These are phyloP conservation scores for Florisuga fusca DNA, from an alignment of 2,797 vertebrate genomes.

Conservation along the genomic window DNA sequence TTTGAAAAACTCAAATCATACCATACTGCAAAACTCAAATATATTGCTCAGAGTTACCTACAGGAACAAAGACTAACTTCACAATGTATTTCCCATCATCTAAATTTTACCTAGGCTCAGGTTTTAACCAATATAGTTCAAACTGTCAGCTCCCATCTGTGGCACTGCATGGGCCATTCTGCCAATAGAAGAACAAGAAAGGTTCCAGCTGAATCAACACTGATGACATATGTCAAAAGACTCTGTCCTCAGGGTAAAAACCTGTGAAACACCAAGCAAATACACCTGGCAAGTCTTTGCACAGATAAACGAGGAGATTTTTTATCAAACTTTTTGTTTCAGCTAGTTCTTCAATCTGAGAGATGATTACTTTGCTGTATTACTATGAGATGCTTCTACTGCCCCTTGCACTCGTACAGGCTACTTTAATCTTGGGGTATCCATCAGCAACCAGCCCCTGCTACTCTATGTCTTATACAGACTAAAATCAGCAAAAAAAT, in stretches of 20 bases:
- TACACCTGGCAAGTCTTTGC: background rate
- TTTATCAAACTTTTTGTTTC: background rate
- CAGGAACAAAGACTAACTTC: background rate
- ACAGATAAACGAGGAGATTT: background rate
- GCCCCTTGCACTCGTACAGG: background rate
- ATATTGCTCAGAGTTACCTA: background rate
- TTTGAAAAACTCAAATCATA: background rate
- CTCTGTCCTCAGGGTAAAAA: background rate
- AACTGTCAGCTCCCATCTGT: background rate
- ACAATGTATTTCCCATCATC: background rate
- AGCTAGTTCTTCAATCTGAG: background rate
- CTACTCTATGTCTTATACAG: background rate
- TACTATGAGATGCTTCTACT: background rate
- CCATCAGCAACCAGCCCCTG: background rate
- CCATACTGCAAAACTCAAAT: background rate
- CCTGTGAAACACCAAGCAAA: background rate
- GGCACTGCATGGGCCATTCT: background rate
- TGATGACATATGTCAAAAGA: rapidly evolving
- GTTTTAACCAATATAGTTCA: background rate
- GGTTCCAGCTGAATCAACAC: background rate
- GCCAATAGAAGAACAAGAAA: background rate
- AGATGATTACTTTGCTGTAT: background rate
- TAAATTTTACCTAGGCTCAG: background rate
- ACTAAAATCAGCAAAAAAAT: background rate
- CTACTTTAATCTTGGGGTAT: background rate